phyloP scores from a whole-genome alignment of 2,888 invertebrate genomes.

The Melinaea menophilus region DNA sequence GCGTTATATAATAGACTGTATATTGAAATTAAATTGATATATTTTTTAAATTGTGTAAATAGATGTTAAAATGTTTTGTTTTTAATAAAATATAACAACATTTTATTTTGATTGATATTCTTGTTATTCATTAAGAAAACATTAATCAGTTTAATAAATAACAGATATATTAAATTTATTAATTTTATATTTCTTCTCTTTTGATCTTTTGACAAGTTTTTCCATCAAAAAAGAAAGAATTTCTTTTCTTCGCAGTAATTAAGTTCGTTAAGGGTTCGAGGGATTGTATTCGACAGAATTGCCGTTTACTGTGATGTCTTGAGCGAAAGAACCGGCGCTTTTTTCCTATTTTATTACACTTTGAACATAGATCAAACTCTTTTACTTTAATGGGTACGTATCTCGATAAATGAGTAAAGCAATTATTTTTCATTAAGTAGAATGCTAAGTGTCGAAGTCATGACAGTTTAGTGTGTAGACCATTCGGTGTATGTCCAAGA shows the following conservation, averaged over 20 bases:
- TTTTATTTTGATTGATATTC: no score
- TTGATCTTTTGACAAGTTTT: slow-evolving; percentile 23
- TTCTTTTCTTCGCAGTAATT: slow-evolving; percentile 27
- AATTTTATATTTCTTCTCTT: slow-evolving; percentile 9
- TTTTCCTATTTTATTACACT: slow-evolving; percentile 20
- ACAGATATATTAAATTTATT: not conserved
- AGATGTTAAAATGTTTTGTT: no score
- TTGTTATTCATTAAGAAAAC: no score
- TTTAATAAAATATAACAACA: no score
- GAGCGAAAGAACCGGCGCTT: slow-evolving; percentile 20
- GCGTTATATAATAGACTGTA: no score
- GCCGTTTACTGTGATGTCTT: slow-evolving; percentile 26
- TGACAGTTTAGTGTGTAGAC: no score
- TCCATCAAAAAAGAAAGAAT: slow-evolving; percentile 20
- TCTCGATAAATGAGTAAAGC: not conserved
- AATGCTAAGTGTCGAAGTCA: no score
- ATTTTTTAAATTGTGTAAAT: no score
- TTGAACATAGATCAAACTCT: slow-evolving; percentile 12
- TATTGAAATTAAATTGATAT: no score
- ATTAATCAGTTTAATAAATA: not conserved
- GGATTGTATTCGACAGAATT: slow-evolving; percentile 26
- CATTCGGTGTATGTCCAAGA: no score
- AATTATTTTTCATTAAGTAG: no score
- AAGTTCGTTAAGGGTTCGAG: slow-evolving; percentile 27
- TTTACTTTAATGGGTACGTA: slow-evolving; percentile 1